Base-by-base conservation (phyloP, 2,888 invertebrate species). In the Aquatica leii region DNA sequence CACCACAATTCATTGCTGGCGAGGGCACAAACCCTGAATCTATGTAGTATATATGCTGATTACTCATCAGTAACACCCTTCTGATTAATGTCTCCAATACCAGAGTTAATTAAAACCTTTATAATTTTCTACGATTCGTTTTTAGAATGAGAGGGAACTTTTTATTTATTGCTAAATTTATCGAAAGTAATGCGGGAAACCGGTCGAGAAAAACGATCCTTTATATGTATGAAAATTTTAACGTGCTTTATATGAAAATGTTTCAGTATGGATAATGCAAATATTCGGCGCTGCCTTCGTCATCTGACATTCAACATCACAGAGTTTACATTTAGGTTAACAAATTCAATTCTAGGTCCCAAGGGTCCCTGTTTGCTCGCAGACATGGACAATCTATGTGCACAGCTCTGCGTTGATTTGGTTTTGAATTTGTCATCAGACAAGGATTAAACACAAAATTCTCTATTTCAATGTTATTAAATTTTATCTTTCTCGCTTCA, bases 21-120 rank as follows among this genome's bases (percentile, higher is more conserved):
- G 69, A 72, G 71, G 73, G 74, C 70, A 69, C 69, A 69, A 72
- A 68, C 71, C 62, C 63, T 61, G 55, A 49, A 67, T 65, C 67
- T 61, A 64, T 62, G 67, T 67, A 67, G 65, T 74, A 73, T 73
- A 73, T 73, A 77, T 72, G 76, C 76, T 78, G 78, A 78, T 78
- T 78, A 78, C 75, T 78, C 78, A 78, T 78, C 78, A 75, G 78
- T 74, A 74, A 78, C 77, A 73, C 78, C 78, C 78, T 68, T 70
- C 70, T 78, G 78, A 79, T 78, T 79, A 78, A 79, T 79, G 78
- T 70, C 65, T 71, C 74, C 77, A 77, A 78, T 78, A 74, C 74
- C 70, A 71, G 74, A 76, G 78, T 78, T 78, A 78, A 78, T 79
- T 79, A 78, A 79, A 79, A 78, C 76, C 76, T 75, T 78, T 77